Base-by-base conservation (phyloP, 2,888 invertebrate genomes). In the Xestia ashworthii region DNA sequence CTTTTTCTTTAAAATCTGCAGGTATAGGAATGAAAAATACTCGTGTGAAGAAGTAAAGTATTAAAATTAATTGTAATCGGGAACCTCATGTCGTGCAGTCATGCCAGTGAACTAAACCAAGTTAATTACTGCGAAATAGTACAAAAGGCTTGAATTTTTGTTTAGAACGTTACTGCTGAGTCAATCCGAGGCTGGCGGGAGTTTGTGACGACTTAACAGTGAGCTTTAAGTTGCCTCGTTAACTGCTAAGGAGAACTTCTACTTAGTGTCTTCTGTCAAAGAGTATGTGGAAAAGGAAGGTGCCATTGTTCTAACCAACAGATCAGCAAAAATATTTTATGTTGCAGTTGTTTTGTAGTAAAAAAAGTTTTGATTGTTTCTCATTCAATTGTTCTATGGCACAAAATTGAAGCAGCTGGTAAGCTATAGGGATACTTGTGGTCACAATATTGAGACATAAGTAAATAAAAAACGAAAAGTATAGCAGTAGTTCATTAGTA, bases 221-320 rank as follows among this genome's bases (percentile, higher is more conserved):
- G 25, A 74, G 25, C 74, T 74, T 60, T 60, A 74, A 74, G 48
- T 48, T 74, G 75, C 46, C n/a, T 50, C 9, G 32, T 75, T 75
- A 60, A 58, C 58, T 74, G 25, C 75, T 74, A n/a, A 75, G 60
- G 16, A 48, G 48, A 75, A 75, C 75, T 74, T 74, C 25, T 25
- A 38, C 74, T 25, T 38, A 48, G 25, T 46, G 41, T 41, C 22
- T 58, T 48, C 22, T 22, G 25, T 16, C 74, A 75, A 16, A 75
- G 74, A 75, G 12, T 48, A 75, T 19, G 55, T 46, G 11, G n/a
- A 32, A 53, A 32, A 44, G 14, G 11, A 62, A 38, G 4, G 32
- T 19, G 19, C 19, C 9, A 19, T 19, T 32, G 38, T 38, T 38
- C 38, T 38, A 62, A 38, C 9, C 19, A 62, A 60, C 9, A 19